These are phyloP conservation scores for Neopelma chrysocephalum DNA, from an alignment of 2,797 vertebrate genomes.

Conservation along the genomic window DNA sequence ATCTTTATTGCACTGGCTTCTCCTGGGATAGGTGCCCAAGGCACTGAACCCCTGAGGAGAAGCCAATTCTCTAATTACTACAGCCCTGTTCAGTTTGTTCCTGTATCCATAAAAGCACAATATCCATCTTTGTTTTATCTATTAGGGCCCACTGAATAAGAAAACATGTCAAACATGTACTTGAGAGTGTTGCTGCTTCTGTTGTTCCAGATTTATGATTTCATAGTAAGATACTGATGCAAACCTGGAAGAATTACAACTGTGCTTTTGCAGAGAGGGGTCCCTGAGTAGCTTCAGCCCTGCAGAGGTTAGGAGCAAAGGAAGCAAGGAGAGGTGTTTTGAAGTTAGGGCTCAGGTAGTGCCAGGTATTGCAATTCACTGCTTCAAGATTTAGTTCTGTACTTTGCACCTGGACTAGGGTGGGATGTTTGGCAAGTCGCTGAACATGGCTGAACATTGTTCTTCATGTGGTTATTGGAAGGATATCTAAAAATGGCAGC, in stretches of 20 bases:
- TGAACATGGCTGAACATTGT: background rate
- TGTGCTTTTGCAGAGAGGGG: background rate
- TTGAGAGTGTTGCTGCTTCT: background rate
- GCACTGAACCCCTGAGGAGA: background rate
- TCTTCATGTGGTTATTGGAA: background rate
- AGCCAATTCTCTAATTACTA: background rate
- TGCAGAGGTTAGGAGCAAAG: background rate
- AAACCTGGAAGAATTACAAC: background rate
- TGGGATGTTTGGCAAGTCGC: background rate
- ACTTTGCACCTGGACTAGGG: background rate
- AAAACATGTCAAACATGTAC: background rate
- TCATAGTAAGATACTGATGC: background rate
- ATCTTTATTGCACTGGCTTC: background rate
- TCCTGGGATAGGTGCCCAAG: background rate
- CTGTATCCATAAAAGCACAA: background rate
- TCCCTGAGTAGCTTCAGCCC: background rate
- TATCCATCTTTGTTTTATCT: background rate
- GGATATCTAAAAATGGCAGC: background rate
- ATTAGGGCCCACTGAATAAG: background rate
- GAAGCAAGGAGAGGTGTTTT: background rate
- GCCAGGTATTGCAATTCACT: background rate
- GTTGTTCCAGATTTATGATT: background rate
- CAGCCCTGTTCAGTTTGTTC: background rate
- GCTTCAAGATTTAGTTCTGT: background rate
- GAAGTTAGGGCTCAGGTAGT: background rate